Conservation (phyloP, 2,888 invertebrate species). For the Cephus runcator region DNA sequence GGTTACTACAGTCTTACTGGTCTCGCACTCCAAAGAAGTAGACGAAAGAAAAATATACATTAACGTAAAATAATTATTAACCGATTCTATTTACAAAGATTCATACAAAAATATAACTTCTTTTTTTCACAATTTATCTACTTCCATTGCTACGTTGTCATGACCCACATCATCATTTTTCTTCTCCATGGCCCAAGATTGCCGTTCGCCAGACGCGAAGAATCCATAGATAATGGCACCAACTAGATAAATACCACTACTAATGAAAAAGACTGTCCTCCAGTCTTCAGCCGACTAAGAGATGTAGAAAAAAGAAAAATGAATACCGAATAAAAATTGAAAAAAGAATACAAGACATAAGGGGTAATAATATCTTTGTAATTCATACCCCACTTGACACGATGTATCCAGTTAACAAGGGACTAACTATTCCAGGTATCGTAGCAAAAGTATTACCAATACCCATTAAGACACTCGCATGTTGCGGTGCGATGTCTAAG, state of each 20-base stretch:
- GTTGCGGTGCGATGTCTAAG: conserved; percentile 90
- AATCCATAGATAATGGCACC: conserved; percentile 87
- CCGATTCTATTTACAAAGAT: background rate
- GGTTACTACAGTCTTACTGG: too few species aligned
- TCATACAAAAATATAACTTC: conserved; percentile 16
- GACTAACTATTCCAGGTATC: conserved; percentile 91
- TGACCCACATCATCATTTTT: conserved; percentile 36
- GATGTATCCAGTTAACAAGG: conserved; percentile 82
- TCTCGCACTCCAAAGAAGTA: background rate
- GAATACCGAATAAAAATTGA: background rate
- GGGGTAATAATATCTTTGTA: background rate
- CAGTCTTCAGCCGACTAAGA: conserved; percentile 80
- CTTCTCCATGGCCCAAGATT: conserved; percentile 79
- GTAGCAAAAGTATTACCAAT: conserved; percentile 92
- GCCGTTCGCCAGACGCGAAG: conserved; percentile 83
- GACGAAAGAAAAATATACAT: background rate
- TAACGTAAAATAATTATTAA: background rate
- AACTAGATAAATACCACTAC: conserved; percentile 83
- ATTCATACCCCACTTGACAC: conserved; percentile 76
- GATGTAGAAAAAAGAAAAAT: conserved; percentile 1
- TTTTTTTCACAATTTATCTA: conserved; percentile 40
- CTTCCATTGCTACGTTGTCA: conserved; percentile 54
- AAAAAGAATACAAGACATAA: background rate
- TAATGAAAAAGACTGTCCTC: conserved; percentile 88
- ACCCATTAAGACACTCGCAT: conserved; percentile 92